Conservation (phyloP, 2,888 invertebrate species). For the Meandrusa payeni region DNA sequence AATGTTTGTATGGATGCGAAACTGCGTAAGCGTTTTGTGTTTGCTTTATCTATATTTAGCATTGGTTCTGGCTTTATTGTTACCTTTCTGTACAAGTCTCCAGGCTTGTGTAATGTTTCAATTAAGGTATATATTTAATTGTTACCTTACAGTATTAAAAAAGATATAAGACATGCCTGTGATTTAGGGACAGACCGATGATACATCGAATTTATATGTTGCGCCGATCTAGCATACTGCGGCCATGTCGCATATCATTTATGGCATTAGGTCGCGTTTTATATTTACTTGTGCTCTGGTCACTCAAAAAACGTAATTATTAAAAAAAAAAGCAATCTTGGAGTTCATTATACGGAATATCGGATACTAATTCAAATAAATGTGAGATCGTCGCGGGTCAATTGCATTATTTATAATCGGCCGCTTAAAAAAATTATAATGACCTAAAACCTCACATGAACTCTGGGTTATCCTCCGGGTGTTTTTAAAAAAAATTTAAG, state of each 20-base stretch:
- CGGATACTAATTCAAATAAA: conserved; percentile 26
- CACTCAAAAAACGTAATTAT: conserved; percentile 11
- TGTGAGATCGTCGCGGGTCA: conserved; percentile 31
- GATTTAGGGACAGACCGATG: no score
- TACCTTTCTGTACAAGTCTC: conserved; percentile 36
- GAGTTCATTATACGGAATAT: conserved; percentile 15
- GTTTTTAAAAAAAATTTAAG: conserved; percentile 38
- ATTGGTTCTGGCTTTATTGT: conserved; percentile 42
- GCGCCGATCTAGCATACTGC: no score
- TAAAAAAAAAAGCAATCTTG: conserved; percentile 11
- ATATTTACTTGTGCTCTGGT: neutral
- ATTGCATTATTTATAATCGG: conserved; percentile 35
- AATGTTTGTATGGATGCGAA: conserved; percentile 38
- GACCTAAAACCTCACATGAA: conserved; percentile 38
- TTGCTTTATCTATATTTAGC: conserved; percentile 50
- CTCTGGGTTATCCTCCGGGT: conserved; percentile 30
- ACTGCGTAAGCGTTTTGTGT: conserved; percentile 35
- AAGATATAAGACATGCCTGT: no score
- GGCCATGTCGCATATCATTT: no score
- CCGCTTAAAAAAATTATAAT: conserved; percentile 36
- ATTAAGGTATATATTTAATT: no score
- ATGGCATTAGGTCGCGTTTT: neutral
- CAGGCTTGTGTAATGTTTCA: no score
- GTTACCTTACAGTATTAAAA: no score
- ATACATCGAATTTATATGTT: no score